Base-by-base conservation (phyloP, 2,113 vertebrate species). In the Illadopsis cleaveri region DNA sequence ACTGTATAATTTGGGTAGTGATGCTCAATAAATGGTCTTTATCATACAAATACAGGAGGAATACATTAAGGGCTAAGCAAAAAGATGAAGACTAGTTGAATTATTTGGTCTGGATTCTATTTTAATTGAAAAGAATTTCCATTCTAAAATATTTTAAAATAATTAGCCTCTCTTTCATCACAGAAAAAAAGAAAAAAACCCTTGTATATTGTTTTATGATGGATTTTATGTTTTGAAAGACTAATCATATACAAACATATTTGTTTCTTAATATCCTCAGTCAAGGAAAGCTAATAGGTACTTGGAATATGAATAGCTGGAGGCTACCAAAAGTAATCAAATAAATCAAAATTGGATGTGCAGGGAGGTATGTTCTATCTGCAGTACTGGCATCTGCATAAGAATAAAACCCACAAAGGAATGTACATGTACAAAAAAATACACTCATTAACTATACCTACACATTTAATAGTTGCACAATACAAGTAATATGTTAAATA, bases 11-110 rank as follows among this genome's bases (percentile, higher is more conserved):
- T 91, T 94, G 37, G 8, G 25, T 86, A 75, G 54, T 92, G 93
- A 95, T 94, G 75, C 56, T 94, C 90, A 97, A 93, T 82, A 97
- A 96, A 70, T 84, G 24, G 60, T 71, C 90, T 97, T 96, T 97
- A 96, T 97, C 95, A 96, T 92, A 92, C 86, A 94, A 93, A 94
- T 37, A 48, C 79, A 92, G 83, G 18, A 95, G 69, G 86, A 96
- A 93, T 97, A 88, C 33, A 94, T 97, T 90, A 93, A 93, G 16
- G 38, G 22, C 37, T 89, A 68, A 77, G 84, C 44, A 86, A 85
- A 94, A 94, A 89, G 14, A 65, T n/a, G 66, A 93, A 51, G 73
- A 71, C 53, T 12, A 31, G 11, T 30, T 64, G 48, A 91, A 88
- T 95, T 33, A 96, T 93, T 93, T 44, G n/a, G 42, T 69, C 15